Conservation (phyloP, 2,888 invertebrate genomes). For the Ceraclea dissimilis region DNA sequence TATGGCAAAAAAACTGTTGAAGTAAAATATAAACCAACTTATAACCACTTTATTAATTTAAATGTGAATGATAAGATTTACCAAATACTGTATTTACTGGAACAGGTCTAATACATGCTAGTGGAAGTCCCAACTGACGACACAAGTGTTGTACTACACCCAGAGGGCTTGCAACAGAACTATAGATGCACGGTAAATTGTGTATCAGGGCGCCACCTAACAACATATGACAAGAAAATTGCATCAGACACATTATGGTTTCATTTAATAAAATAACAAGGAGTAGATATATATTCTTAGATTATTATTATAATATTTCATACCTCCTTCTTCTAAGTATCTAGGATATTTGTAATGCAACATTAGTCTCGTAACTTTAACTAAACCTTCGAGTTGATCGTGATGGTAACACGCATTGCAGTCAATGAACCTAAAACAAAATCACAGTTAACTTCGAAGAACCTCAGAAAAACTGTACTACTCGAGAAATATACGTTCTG, state of each 20-base stretch:
- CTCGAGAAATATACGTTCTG: too few species aligned
- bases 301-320: too few species aligned
- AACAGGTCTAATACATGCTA: slow-evolving; percentile 78
- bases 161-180: slow-evolving; percentile 71
- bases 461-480: too few species aligned
- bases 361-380: slow-evolving; percentile 72
- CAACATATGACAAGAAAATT: slow-evolving; percentile 22
- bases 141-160: slow-evolving; percentile 75
- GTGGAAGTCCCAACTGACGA: slow-evolving; percentile 74
- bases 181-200: slow-evolving; percentile 80
- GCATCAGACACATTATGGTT: too few species aligned
- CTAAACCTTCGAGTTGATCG: slow-evolving; percentile 79
- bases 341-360: slow-evolving; percentile 74
- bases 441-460: neutral
- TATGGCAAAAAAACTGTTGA: slow-evolving; percentile 23
- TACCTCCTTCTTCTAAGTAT: slow-evolving; percentile 71
- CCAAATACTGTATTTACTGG: slow-evolving; percentile 69
- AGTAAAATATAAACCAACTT: neutral
- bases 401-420: slow-evolving; percentile 82
- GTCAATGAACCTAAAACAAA: slow-evolving; percentile 60
- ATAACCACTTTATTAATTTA: too few species aligned
- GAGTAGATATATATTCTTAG: neutral
- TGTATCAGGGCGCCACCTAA: slow-evolving; percentile 64
- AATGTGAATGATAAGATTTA: slow-evolving; percentile 26
- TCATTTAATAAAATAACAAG: too few species aligned